phyloP scores from a whole-genome alignment of 2,113 vertebrate species.

The Regulus satrapa region DNA sequence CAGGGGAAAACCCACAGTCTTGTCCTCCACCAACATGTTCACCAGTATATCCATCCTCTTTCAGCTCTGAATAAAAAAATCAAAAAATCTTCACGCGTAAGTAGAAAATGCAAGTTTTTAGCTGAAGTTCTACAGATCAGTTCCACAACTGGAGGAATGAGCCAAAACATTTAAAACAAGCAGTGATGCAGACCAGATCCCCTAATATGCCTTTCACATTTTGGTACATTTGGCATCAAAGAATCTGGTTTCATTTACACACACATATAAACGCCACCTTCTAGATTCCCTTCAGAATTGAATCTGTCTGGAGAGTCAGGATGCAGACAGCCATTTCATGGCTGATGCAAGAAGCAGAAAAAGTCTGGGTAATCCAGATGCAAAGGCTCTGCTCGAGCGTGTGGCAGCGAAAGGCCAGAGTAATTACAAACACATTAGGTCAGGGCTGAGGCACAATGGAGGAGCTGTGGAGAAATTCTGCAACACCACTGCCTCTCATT shows the following conservation, averaged over 20 bases:
- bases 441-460: not conserved
- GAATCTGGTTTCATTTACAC: not conserved
- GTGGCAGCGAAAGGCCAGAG: not conserved
- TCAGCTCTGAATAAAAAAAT: not conserved
- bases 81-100: not conserved
- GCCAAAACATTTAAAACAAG: not conserved
- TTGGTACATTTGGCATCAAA: not conserved
- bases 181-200: not conserved
- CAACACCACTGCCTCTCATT: not conserved
- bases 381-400: not conserved
- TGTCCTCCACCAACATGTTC: not conserved
- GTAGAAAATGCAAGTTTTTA: not conserved
- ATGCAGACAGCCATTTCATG: not conserved
- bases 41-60: not conserved
- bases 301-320: not conserved
- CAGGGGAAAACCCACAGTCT: not conserved
- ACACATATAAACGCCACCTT: not conserved
- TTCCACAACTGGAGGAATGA: not conserved
- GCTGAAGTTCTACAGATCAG: not conserved
- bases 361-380: not conserved
- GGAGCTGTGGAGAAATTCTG: not conserved
- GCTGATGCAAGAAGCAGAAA: not conserved
- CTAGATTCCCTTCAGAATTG: not conserved
- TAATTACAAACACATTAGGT: not conserved
- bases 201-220: not conserved